phyloP scores from a whole-genome alignment of 2,113 vertebrate species.

The Gracilinanus agilis region DNA sequence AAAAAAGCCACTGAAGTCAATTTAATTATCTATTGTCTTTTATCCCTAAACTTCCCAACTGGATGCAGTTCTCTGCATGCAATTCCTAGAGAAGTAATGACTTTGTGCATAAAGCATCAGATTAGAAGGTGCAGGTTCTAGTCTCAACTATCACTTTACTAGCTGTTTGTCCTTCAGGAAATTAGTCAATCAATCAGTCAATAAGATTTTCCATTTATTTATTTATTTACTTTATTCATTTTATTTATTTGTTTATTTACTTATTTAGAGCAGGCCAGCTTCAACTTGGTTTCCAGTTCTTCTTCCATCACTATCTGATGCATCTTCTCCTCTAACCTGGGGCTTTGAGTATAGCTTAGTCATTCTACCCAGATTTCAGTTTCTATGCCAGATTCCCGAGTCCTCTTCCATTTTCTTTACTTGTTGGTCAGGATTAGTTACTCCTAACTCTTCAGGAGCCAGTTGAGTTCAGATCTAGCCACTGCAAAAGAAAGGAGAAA shows the following conservation, averaged over 20 bases:
- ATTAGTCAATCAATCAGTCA: background rate
- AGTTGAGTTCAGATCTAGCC: background rate
- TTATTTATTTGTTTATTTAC: no score
- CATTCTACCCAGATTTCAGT: background rate
- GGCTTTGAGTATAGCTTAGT: background rate
- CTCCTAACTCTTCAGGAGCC: background rate
- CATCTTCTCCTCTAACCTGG: background rate
- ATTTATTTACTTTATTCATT: background rate
- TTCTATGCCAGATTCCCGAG: background rate
- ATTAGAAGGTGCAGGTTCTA: background rate
- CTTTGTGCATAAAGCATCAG: background rate
- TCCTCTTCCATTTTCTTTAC: background rate
- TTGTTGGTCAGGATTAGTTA: background rate
- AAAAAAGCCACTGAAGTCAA: background rate
- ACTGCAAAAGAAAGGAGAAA: background rate
- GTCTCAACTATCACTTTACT: background rate
- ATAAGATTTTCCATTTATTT: background rate
- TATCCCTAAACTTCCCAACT: background rate
- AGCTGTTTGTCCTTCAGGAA: background rate
- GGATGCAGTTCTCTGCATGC: background rate
- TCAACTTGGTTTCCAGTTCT: background rate
- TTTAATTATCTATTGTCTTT: background rate
- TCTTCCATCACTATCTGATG: background rate
- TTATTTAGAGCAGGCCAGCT: background rate
- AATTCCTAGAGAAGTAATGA: background rate